Evolutionary conservation across 2,113 vertebrate species (phyloP).

Genomic region (Ginglymostoma cirratum): DNA sequence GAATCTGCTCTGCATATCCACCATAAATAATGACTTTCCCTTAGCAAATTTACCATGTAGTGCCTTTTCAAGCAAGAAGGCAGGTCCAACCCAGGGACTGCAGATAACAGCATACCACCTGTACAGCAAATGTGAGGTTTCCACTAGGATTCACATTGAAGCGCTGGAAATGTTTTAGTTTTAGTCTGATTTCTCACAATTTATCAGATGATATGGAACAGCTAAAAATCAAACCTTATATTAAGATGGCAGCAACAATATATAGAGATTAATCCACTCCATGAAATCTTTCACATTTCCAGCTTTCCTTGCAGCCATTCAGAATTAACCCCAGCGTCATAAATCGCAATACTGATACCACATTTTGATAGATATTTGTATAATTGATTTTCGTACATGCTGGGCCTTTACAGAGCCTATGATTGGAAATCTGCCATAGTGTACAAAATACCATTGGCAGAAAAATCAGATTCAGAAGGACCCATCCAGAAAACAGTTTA

Average conservation of each 20-base stretch:
- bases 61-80: neutral
- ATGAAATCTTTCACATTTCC: neutral
- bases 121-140: neutral
- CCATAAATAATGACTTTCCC: too few species aligned
- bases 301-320: neutral
- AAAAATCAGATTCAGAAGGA: neutral
- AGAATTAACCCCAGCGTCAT: neutral
- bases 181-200: neutral
- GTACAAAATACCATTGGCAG: neutral
- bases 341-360: neutral
- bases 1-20: too few species aligned
- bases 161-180: neutral
- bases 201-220: neutral
- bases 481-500: neutral
- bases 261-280: neutral
- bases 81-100: neutral
- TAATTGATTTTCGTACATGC: neutral
- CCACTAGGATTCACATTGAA: neutral
- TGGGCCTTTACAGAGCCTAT: neutral
- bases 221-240: neutral
- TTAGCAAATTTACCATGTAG: neutral
- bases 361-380: neutral
- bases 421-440: neutral
- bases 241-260: neutral
- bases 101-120: neutral